Conservation (phyloP, 2,888 invertebrate species). For the Ichneumon xanthorius region DNA sequence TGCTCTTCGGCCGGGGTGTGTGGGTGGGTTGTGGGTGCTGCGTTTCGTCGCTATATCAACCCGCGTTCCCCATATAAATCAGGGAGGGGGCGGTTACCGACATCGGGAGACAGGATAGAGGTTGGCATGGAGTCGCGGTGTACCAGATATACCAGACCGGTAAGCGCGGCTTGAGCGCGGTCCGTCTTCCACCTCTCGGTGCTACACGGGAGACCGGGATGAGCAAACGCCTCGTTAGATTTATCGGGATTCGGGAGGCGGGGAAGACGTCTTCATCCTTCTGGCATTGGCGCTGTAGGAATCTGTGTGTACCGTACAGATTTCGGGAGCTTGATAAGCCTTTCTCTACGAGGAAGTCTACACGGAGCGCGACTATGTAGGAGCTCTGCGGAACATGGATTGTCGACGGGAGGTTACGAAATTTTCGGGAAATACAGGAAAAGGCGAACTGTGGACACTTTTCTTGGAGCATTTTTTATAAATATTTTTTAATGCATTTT, state of each 20-base stretch:
- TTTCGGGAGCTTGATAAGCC: slow-evolving; percentile 9
- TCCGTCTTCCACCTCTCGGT: slow-evolving; percentile 27
- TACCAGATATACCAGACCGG: slow-evolving; percentile 35
- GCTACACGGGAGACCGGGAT: slow-evolving; percentile 52
- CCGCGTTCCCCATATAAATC: slow-evolving; percentile 76
- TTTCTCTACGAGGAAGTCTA: neutral
- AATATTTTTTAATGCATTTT: neutral
- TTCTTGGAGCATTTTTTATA: neutral
- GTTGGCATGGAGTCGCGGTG: slow-evolving; percentile 78
- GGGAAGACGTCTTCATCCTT: slow-evolving; percentile 9
- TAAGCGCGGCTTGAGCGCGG: slow-evolving; percentile 3
- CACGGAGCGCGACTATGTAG: no score
- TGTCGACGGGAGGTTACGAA: neutral
- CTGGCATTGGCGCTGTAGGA: neutral
- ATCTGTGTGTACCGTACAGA: slow-evolving; percentile 12
- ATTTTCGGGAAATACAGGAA: neutral
- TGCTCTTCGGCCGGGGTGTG: neutral
- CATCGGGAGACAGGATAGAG: slow-evolving; percentile 82
- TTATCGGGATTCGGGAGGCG: slow-evolving; percentile 74
- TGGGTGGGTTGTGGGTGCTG: slow-evolving; percentile 49
- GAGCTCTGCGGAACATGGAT: neutral
- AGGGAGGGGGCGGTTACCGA: slow-evolving; percentile 81
- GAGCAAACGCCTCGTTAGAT: slow-evolving; percentile 79
- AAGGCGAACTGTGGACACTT: neutral
- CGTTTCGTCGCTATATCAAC: slow-evolving; percentile 63